phyloP scores from a whole-genome alignment of 2,113 vertebrate genomes.

The Bolborhynchus lineola region DNA sequence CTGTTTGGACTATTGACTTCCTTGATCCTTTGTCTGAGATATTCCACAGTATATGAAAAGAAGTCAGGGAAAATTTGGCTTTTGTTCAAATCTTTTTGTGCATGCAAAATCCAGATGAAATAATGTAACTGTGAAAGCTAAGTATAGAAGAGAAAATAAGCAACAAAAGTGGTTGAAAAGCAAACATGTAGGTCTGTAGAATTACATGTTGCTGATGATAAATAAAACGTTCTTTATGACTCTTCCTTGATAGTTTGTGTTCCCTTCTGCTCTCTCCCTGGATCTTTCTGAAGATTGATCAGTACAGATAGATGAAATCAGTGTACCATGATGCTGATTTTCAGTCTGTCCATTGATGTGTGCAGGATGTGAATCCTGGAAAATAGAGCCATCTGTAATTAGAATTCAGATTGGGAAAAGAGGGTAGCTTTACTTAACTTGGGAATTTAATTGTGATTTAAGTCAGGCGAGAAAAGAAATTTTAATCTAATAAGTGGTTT shows the following conservation, averaged over 20 bases:
- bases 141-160: not conserved
- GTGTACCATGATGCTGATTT: not conserved
- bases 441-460: not conserved
- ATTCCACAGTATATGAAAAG: not conserved
- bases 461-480: not conserved
- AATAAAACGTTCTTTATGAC: not conserved
- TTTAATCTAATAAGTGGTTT: not conserved
- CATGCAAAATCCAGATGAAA: not conserved
- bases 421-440: not conserved
- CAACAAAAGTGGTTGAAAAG: not conserved
- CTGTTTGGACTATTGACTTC: not conserved
- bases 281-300: not conserved
- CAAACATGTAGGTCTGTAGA: fast-evolving
- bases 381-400: not conserved
- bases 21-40: not conserved
- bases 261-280: not conserved
- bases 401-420: not conserved
- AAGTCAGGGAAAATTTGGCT: not conserved
- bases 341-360: not conserved
- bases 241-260: not conserved
- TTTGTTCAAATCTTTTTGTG: not conserved
- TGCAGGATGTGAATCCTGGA: not conserved
- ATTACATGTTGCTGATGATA: not conserved
- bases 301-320: not conserved
- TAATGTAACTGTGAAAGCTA: not conserved